A percentile compares a stretch with the other conserved stretches of the same genome.
Conservation (phyloP, 1,140 invertebrate genomes). For the Ectropis grisescens region DNA sequence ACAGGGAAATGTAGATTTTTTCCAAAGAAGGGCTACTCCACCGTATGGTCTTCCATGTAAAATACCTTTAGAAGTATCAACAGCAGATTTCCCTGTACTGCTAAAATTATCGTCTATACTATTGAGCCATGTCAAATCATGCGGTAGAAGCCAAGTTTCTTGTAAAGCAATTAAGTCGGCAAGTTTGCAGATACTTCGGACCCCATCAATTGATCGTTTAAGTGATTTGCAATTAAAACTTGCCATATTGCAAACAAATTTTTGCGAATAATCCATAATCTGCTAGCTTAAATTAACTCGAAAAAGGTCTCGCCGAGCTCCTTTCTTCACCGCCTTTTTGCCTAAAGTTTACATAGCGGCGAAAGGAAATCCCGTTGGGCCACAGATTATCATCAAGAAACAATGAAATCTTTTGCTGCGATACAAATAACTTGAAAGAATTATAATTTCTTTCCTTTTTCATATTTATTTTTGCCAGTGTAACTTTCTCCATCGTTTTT, state of each 20-base stretch:
- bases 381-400: constrained; percentile 16
- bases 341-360: constrained; percentile 12
- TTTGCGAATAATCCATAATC: too few relatives aligned
- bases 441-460: constrained; percentile 11
- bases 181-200: not conserved
- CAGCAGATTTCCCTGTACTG: not conserved
- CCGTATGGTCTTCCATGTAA: constrained; percentile 1
- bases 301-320: too few relatives aligned
- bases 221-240: constrained; percentile 13
- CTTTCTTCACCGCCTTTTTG: too few relatives aligned
- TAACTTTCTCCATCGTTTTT: constrained; percentile 13
- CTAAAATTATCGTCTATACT: not conserved
- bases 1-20: not conserved
- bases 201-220: constrained; percentile 2
- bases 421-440: constrained; percentile 13
- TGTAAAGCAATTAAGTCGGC: not conserved
- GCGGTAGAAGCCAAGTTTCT: not conserved
- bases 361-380: constrained; percentile 12
- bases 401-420: constrained; percentile 8
- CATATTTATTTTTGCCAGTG: constrained; percentile 15
- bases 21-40: not conserved
- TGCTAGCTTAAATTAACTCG: too few relatives aligned
- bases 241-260: too few relatives aligned
- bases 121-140: not conserved
- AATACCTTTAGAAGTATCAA: not conserved